Percentiles rank a stretch among this genome's conserved stretches.
Evolutionary conservation across 2,888 invertebrate species (phyloP).

Genomic region (Drosophila setosimentum): DNA sequence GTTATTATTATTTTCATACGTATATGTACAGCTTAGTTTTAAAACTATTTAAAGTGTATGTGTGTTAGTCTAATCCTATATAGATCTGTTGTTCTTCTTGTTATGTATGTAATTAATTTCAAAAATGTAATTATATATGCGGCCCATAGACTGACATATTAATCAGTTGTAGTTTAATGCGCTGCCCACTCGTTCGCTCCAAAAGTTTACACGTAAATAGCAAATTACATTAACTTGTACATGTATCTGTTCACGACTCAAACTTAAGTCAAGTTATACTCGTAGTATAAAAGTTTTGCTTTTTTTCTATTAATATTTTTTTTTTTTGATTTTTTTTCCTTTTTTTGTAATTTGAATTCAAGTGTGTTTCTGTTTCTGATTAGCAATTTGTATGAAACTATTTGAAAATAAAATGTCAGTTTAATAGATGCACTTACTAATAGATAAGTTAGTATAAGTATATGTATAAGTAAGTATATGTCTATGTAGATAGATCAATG

Average conservation of each 20-base stretch:
- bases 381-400: constrained; percentile 50
- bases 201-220: constrained; percentile 47
- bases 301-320: constrained; percentile 17
- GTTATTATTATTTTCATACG: constrained; percentile 51
- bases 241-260: constrained; percentile 31
- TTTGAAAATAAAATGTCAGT: constrained; percentile 57
- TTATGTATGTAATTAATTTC: constrained; percentile 68
- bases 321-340: constrained; percentile 17
- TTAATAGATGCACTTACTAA: constrained; percentile 46
- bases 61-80: constrained; percentile 59
- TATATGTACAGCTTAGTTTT: constrained; percentile 72
- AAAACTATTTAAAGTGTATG: constrained; percentile 70
- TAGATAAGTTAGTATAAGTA: constrained; percentile 31
- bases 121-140: constrained; percentile 61
- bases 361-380: constrained; percentile 4
- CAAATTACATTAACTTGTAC: constrained; percentile 46
- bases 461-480: constrained; percentile 29
- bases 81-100: constrained; percentile 58
- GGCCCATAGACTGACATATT: constrained; percentile 42
- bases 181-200: constrained; percentile 34
- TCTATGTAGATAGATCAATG: constrained; percentile 64
- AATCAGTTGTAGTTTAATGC: constrained; percentile 51
- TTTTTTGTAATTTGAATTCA: constrained; percentile 26
- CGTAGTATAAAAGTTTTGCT: constrained; percentile 59
- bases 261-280: constrained; percentile 55